phyloP scores from a whole-genome alignment of 2,797 vertebrate species.

The Crenuchus spilurus region DNA sequence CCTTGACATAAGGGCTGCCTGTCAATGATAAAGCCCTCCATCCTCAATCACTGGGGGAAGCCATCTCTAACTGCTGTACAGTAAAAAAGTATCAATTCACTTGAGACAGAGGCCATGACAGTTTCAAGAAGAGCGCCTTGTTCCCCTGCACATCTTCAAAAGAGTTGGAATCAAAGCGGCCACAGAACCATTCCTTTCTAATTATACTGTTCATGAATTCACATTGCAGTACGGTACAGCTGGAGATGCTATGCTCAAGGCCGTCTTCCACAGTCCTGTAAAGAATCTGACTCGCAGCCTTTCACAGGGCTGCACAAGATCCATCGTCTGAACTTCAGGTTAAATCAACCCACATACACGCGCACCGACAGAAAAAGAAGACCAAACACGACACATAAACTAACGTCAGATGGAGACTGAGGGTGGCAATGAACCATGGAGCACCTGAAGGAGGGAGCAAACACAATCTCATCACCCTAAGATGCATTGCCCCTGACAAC shows the following conservation, averaged over 20 bases:
- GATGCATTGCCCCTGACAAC: slow-evolving; percentile 50
- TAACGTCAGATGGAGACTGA: neutral
- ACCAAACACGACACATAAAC: neutral
- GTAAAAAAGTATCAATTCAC: neutral
- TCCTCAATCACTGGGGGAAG: slow-evolving; percentile 41
- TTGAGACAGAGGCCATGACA: neutral
- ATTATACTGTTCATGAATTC: slow-evolving; percentile 14
- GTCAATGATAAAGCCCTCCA: slow-evolving; percentile 41
- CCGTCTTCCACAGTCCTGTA: neutral
- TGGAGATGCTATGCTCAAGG: slow-evolving; percentile 6
- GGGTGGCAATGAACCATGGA: neutral
- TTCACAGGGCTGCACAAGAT: neutral
- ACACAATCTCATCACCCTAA: slow-evolving; percentile 32
- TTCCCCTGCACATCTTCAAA: neutral
- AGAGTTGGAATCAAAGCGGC: neutral
- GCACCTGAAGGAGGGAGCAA: slow-evolving; percentile 26
- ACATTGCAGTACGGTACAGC: slow-evolving; percentile 4
- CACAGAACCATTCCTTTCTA: neutral
- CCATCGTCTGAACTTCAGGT: neutral
- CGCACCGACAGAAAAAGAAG: neutral
- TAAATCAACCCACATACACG: neutral
- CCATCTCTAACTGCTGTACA: slow-evolving; percentile 8
- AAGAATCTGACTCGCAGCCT: neutral
- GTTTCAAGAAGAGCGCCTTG: neutral
- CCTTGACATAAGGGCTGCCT: slow-evolving; percentile 39